Conservation (phyloP, 2,888 invertebrate genomes). For the Heterodera filipjevi region DNA sequence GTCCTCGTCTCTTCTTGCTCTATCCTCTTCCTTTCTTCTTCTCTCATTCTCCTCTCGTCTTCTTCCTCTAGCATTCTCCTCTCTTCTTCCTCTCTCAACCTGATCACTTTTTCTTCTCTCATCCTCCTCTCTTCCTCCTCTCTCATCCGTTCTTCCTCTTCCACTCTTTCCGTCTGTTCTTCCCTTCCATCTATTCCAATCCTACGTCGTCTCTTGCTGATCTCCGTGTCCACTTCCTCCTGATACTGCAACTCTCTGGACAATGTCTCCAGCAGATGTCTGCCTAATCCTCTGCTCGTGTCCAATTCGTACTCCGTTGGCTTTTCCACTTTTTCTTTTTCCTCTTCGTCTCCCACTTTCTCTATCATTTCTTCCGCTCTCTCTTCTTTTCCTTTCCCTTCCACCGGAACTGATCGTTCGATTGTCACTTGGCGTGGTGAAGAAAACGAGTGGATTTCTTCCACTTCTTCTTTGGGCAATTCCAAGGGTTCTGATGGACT, state of each 20-base stretch:
- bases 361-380: background rate
- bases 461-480: background rate
- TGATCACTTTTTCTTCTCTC: background rate
- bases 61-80: too few species aligned
- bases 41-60: background rate
- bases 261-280: constrained; percentile 36
- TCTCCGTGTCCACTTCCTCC: constrained; percentile 39
- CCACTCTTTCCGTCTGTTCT: constrained; percentile 36
- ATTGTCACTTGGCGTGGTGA: constrained; percentile 1
- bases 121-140: background rate
- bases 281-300: constrained; percentile 23
- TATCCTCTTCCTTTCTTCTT: background rate
- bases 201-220: constrained; percentile 30
- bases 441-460: background rate
- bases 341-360: background rate
- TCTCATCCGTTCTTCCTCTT: constrained; percentile 27
- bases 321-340: background rate
- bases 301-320: background rate
- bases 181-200: constrained; percentile 18
- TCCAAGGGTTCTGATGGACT: background rate
- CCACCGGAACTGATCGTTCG: constrained; percentile 1
- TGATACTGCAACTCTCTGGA: constrained; percentile 39
- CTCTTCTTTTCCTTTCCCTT: background rate
- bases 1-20: background rate
- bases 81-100: background rate